Evolutionary conservation across 2,113 vertebrate species (phyloP), one percentile per base, ranked within the genome.

Genomic region (Brachirus orientalis): DNA sequence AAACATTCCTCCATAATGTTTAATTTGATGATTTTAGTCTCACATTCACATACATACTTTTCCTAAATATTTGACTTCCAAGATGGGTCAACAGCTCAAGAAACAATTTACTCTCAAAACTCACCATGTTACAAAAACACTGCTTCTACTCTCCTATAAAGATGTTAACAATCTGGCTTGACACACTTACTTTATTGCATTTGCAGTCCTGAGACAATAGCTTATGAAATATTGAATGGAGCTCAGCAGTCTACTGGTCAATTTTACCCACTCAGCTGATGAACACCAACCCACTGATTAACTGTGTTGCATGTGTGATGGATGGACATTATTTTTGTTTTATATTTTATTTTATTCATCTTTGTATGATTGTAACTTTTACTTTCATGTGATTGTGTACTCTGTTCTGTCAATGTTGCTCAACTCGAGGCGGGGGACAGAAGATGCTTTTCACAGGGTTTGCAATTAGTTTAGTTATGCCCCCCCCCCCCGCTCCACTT

Each of bases 221-320:
- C 28, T 60, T 63, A 38, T 69, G 54, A 61, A 61, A 64, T 54
- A 67, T 9, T 22, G 37, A 52, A 64, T 58, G 52, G 19, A 59
- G 52, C 46, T 59, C 59, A 52, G 43, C 58, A 67, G 51, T 28
- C n/a, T 9, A 40, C 22, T 56, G 44, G 40, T n/a, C 33, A 66
- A 63, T 69, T 75, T 57, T 53, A 50, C 55, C 16, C 28, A 4
- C 17, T 33, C 50, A 70, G 77, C 66, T 58, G 65, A 40, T 67
- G 57, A 82, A 72, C 33, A n/a, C 48, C 19, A 56, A 82, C 55
- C 46, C 68, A 67, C 20, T 2, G 43, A 71, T 70, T 64, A 17
- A 55, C 19, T 0, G 10, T 41, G 22, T 51, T 69, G 70, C 3
- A 28, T 28, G n/a, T n/a, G n/a, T n/a, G n/a, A n/a, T n/a, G n/a